Conservation (phyloP, 1,140 invertebrate genomes). For the Lasaia peninsularis region DNA sequence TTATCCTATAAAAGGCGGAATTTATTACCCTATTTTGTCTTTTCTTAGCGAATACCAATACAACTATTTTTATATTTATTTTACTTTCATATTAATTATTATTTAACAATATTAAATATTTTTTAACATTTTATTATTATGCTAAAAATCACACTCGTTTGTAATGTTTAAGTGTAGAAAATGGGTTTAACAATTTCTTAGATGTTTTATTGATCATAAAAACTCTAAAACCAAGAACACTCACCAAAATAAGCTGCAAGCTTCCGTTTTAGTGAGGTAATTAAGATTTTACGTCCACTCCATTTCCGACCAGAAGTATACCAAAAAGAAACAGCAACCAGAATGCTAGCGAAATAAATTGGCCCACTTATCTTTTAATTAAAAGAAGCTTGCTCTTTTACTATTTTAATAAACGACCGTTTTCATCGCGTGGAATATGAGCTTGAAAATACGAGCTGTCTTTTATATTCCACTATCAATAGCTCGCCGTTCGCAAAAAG, state of each 20-base stretch:
- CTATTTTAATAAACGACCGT: constrained; percentile 5
- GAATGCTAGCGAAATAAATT: constrained; percentile 8
- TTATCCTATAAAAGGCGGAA: too few relatives aligned
- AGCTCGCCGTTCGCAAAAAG: too few relatives aligned
- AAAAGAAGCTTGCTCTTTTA: constrained; percentile 10
- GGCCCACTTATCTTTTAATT: constrained; percentile 12
- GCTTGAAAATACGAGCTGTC: background rate
- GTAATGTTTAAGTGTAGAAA: too few relatives aligned
- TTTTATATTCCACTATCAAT: too few relatives aligned
- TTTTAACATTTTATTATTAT: too few relatives aligned
- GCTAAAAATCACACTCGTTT: too few relatives aligned
- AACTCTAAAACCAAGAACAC: background rate
- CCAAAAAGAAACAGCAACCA: constrained; percentile 3
- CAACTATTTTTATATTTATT: too few relatives aligned
- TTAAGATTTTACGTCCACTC: constrained; percentile 2
- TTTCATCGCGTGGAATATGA: background rate
- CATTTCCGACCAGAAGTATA: background rate
- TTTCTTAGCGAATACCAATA: too few relatives aligned
- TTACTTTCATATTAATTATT: too few relatives aligned
- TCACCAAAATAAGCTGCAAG: background rate
- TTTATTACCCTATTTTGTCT: too few relatives aligned
- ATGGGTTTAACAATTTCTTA: too few relatives aligned
- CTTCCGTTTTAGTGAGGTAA: background rate
- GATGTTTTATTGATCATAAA: background rate
- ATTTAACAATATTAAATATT: too few relatives aligned